phyloP scores from a whole-genome alignment of 2,888 invertebrate genomes.

The Hyalella azteca region DNA sequence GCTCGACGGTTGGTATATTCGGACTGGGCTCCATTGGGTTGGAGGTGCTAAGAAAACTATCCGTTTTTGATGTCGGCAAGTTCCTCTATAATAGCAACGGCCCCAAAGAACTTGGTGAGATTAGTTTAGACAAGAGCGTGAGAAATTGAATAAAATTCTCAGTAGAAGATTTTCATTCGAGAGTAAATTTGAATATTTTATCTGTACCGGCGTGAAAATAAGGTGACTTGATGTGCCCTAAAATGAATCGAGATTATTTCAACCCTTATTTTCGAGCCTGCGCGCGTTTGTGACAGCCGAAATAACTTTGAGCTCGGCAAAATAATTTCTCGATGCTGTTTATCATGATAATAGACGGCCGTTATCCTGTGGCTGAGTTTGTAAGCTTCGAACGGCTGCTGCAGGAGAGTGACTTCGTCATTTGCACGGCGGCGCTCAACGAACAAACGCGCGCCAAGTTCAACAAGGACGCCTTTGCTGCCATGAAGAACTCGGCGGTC shows the following conservation, averaged over 20 bases:
- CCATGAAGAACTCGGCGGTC: slow-evolving; percentile 85
- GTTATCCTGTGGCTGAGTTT: slow-evolving; percentile 71
- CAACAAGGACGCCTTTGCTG: slow-evolving; percentile 76
- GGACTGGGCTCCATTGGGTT: slow-evolving; percentile 85
- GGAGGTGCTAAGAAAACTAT: slow-evolving; percentile 77
- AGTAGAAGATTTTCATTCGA: too few species aligned
- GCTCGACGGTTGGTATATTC: slow-evolving; percentile 80
- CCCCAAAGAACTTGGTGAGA: slow-evolving; percentile 68
- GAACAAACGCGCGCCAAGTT: slow-evolving; percentile 82
- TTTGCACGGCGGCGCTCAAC: slow-evolving; percentile 79
- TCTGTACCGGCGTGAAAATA: too few species aligned
- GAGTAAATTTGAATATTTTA: too few species aligned
- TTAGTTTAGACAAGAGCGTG: too few species aligned
- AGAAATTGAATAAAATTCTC: too few species aligned
- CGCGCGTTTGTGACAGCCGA: too few species aligned
- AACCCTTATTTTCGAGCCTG: too few species aligned
- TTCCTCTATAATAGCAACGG: slow-evolving; percentile 78
- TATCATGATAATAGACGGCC: slow-evolving; percentile 61
- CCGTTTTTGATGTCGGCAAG: slow-evolving; percentile 74
- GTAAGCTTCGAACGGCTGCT: slow-evolving; percentile 77
- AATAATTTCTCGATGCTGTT: too few species aligned
- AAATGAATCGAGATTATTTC: too few species aligned
- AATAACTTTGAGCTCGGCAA: too few species aligned
- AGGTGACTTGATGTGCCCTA: too few species aligned
- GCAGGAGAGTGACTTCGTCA: slow-evolving; percentile 80